Evolutionary conservation across 1,140 invertebrate species (phyloP).

Genomic region (Streblospio benedicti): DNA sequence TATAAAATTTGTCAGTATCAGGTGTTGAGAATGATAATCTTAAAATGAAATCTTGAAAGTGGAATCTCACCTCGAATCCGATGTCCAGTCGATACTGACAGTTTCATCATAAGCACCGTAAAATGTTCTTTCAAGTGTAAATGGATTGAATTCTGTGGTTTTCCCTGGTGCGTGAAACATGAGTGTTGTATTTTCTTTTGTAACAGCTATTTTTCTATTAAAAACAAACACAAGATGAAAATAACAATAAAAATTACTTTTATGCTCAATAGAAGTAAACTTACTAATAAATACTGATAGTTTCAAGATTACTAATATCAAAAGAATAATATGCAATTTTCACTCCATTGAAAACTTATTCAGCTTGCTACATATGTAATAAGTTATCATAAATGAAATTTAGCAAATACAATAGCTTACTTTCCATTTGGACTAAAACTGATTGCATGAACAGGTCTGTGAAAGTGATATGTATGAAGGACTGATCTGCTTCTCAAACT

Average conservation of each 20-base stretch:
- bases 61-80: conserved; percentile 72
- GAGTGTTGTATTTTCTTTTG: conserved; percentile 75
- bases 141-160: conserved; percentile 76
- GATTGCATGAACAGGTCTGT: conserved; percentile 62
- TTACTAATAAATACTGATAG: too few species aligned
- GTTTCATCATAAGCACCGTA: conserved; percentile 70
- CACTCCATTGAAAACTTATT: too few species aligned
- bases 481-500: conserved; percentile 75
- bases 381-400: too few species aligned
- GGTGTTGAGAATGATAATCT: conserved; percentile 13
- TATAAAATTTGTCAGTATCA: too few species aligned
- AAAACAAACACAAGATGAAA: conserved; percentile 15
- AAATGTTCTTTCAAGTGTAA: conserved; percentile 74
- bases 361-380: too few species aligned
- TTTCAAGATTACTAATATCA: too few species aligned
- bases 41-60: not conserved
- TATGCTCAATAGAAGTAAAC: too few species aligned
- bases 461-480: conserved; percentile 76
- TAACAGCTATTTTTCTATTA: conserved; percentile 70
- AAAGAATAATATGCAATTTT: too few species aligned
- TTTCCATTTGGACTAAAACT: conserved; percentile 90
- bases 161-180: conserved; percentile 78
- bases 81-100: conserved; percentile 81
- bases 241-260: too few species aligned
- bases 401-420: conserved; percentile 26